A percentile compares a stretch with the other conserved stretches of the same genome.
Conservation (phyloP, 2,888 invertebrate genomes). For the Norana najaformis region DNA sequence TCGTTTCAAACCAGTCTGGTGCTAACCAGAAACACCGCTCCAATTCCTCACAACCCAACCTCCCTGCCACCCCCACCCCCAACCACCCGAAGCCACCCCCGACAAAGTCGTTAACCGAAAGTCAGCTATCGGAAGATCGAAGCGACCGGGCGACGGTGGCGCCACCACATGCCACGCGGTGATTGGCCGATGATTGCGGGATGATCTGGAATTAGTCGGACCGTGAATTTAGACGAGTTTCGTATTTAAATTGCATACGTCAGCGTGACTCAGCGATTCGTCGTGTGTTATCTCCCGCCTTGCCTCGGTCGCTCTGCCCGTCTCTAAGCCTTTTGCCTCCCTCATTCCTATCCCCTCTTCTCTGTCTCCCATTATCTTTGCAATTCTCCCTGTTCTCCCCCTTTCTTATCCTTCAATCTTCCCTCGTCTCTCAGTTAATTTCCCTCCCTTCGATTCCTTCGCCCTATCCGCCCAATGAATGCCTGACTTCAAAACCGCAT, state of each 20-base stretch:
- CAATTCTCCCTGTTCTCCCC: not conserved
- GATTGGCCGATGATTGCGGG: conserved; percentile 24
- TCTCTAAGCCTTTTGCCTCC: not conserved
- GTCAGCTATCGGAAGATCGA: not conserved
- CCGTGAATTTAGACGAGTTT: conserved; percentile 21
- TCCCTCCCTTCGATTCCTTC: not conserved
- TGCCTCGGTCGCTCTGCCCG: not conserved
- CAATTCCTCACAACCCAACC: too few species aligned
- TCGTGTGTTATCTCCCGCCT: not conserved
- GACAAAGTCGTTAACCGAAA: not conserved
- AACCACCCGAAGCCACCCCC: not conserved
- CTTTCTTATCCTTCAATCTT: not conserved
- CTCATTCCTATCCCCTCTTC: not conserved
- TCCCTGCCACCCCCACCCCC: too few species aligned
- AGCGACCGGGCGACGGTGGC: not conserved
- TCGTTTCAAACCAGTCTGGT: not conserved
- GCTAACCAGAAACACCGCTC: too few species aligned
- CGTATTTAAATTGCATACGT: conserved; percentile 28
- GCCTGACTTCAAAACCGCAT: too few species aligned
- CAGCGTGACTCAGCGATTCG: conserved; percentile 1
- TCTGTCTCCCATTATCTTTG: not conserved
- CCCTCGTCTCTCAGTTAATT: not conserved
- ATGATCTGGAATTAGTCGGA: conserved; percentile 18
- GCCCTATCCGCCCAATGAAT: too few species aligned
- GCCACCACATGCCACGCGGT: not conserved